Base-by-base conservation (phyloP, 2,113 vertebrate species). In the Clupea harengus region DNA sequence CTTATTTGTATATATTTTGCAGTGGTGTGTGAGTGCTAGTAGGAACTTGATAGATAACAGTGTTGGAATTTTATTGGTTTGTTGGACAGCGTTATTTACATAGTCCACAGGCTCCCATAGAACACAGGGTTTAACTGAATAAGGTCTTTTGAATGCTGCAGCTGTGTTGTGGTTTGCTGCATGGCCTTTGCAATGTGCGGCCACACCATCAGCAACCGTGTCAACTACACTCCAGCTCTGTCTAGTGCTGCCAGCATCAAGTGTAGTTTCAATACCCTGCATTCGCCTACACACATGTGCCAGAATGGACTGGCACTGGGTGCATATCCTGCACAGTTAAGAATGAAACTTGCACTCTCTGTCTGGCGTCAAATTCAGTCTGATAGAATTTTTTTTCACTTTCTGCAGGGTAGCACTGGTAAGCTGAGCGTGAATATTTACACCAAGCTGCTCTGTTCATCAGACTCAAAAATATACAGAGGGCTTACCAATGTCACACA, bases 111-210 rank as follows among this genome's bases (percentile, higher is more conserved):
- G 28, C 32, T 78, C 72, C 10, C 72, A 39, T 4, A 39, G 72
- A 78, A 78, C 72, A 78, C 28, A 44, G 72, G 2, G 32, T 15
- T 32, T 32, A 17, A 78, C 72, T 78, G 72, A 78, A 78, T 39
- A 78, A 78, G 72, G 72, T 32, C 72, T 78, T 78, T 78, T 78
- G 72, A 78, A 78, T 78, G 72, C 72, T 78, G 72, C 72, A 78
- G 72, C 72, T 78, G 72, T 78, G 72, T 78, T 28, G 72, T 78
- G 72, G 72, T 78, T 78, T 78, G 72, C 25, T 78, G 72, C 72
- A 78, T 78, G 28, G 72, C 13, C 64, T 78, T 78, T 78, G 72
- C 72, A 78, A 78, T 78, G 72, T 78, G 72, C 72, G 39, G 64
- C 64, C 64, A 28, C 64, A 72, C 64, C 64, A 72, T 72, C n/a